A percentile compares a stretch with the other conserved stretches of the same genome.
Conservation (phyloP, 64 coral and sea anemone genomes). For the Pachyseris speciosa region DNA sequence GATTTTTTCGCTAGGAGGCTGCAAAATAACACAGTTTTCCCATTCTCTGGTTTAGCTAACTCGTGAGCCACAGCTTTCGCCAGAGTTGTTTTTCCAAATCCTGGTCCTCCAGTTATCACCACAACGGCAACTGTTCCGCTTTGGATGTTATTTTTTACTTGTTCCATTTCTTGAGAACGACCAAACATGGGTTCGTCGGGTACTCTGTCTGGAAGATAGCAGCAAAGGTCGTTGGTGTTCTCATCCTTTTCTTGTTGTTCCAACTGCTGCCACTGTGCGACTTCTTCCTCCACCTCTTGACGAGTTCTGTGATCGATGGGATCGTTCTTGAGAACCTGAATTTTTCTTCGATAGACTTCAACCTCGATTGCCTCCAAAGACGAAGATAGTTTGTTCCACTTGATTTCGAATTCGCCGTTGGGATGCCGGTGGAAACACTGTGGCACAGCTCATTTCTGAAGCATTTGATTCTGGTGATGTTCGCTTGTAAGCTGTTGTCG, state of each 20-base stretch:
- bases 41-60: neutral
- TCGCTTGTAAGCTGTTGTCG: too few relatives aligned
- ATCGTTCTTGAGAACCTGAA: too few relatives aligned
- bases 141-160: neutral
- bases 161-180: neutral
- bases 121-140: neutral
- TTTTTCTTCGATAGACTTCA: too few relatives aligned
- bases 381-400: too few relatives aligned
- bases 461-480: too few relatives aligned
- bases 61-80: constrained; percentile 32
- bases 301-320: too few relatives aligned
- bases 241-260: neutral
- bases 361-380: too few relatives aligned
- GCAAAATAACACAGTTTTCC: constrained; percentile 8
- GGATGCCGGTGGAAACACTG: too few relatives aligned
- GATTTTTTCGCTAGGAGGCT: neutral
- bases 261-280: neutral
- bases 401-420: too few relatives aligned
- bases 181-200: constrained; percentile 5
- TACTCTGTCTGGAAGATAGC: neutral
- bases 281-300: neutral
- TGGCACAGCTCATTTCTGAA: too few relatives aligned
- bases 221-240: neutral
- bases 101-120: constrained; percentile 56
- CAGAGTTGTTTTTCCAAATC: constrained; percentile 68